Percentiles rank a stretch among this genome's conserved stretches.
These are phyloP conservation scores for Scolopax mira DNA, from an alignment of 2,113 vertebrate species.

Conservation along the genomic window DNA sequence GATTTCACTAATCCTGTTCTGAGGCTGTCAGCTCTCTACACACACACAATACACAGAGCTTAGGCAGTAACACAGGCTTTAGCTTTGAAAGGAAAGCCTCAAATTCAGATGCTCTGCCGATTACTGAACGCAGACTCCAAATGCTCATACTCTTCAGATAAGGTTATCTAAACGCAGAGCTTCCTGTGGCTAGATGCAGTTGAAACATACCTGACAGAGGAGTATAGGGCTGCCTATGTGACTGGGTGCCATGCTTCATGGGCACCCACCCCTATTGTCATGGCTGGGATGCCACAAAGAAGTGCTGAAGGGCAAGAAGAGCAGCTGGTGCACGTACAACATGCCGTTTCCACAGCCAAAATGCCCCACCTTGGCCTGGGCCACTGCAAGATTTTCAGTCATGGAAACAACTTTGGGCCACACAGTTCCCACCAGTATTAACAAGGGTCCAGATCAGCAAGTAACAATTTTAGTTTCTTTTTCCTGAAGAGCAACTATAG, in stretches of 20 bases:
- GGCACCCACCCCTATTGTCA: not conserved
- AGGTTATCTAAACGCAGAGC: accelerated
- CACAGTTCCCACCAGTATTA: not conserved
- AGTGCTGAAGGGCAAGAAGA: not conserved
- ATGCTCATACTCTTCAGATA: not conserved
- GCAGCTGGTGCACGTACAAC: accelerated
- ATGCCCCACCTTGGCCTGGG: not conserved
- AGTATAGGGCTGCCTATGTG: not conserved
- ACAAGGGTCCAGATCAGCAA: not conserved
- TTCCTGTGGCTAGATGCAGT: not conserved
- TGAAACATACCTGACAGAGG: accelerated
- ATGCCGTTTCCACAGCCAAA: accelerated
- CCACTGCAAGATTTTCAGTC: not conserved
- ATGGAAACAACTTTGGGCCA: accelerated
- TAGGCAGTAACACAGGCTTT: not conserved
- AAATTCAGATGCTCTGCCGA: not conserved
- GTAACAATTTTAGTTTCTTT: not conserved
- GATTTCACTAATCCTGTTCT: not conserved
- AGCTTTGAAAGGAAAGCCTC: not conserved
- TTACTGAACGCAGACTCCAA: not conserved
- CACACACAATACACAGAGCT: not conserved
- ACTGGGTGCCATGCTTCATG: accelerated
- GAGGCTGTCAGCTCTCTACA: not conserved
- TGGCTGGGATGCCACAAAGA: not conserved
- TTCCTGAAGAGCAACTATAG: not conserved